Percentiles rank a stretch among this genome's conserved stretches.
Evolutionary conservation across 2,113 vertebrate genomes (phyloP).

Genomic region (Synodontis membranacea): DNA sequence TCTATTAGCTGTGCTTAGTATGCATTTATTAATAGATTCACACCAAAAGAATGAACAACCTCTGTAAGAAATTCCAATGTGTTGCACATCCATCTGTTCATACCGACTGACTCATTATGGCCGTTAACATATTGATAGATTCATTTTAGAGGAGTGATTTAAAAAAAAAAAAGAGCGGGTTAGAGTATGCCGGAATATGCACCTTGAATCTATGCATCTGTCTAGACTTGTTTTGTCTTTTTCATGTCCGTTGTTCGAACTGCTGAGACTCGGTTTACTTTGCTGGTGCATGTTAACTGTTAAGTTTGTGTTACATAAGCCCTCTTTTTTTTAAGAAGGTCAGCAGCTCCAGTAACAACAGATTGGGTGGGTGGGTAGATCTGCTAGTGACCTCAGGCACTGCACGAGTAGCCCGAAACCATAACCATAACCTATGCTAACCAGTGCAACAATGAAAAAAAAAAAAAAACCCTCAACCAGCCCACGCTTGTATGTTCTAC

Average conservation of each 20-base stretch:
- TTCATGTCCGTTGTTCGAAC: background rate
- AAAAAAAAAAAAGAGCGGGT: background rate
- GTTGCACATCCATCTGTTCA: background rate
- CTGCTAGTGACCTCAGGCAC: constrained; percentile 15
- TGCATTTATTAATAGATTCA: background rate
- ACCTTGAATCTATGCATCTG: background rate
- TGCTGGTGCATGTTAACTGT: background rate
- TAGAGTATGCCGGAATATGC: background rate
- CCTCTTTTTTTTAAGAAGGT: constrained; percentile 28
- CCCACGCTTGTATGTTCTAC: constrained; percentile 16
- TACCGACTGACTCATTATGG: background rate
- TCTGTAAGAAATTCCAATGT: background rate
- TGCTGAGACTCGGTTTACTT: background rate
- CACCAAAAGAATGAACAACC: background rate
- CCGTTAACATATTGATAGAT: background rate
- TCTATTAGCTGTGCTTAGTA: background rate
- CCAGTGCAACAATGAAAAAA: background rate
- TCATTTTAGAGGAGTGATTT: background rate
- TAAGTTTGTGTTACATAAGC: constrained; percentile 21
- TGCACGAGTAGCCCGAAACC: background rate
- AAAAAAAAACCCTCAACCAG: background rate
- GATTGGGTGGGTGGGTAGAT: constrained; percentile 26
- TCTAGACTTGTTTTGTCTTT: constrained; percentile 3
- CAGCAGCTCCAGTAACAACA: constrained; percentile 26
- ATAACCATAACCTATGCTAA: background rate